phyloP scores from a whole-genome alignment of 2,888 invertebrate genomes.

The Diarsia dahlii region DNA sequence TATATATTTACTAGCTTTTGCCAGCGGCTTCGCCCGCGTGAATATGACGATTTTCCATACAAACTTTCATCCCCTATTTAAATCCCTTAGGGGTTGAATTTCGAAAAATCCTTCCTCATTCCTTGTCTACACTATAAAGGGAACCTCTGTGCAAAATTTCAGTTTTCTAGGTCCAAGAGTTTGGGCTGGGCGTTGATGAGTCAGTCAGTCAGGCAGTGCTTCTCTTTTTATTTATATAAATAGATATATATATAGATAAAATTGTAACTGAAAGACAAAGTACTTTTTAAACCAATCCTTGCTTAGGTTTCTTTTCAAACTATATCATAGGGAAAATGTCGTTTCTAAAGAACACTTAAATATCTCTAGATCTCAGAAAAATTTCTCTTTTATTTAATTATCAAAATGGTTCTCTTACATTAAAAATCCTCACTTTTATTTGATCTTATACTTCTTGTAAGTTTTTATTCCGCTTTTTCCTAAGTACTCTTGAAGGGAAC shows the following conservation, averaged over 20 bases:
- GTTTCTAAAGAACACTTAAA: slow-evolving; percentile 20
- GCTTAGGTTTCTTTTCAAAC: not conserved
- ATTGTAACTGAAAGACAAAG: slow-evolving; percentile 1
- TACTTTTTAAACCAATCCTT: slow-evolving; percentile 1
- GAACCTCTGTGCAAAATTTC: no score
- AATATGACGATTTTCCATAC: no score
- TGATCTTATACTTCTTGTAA: not conserved
- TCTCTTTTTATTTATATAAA: no score
- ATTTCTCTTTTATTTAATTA: not conserved
- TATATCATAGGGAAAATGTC: not conserved
- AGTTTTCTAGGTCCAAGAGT: no score
- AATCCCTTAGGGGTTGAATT: no score
- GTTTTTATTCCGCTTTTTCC: slow-evolving; percentile 1
- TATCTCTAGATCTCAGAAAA: not conserved
- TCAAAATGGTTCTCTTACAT: not conserved
- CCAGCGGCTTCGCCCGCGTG: no score
- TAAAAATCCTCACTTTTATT: not conserved
- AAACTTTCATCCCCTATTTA: no score
- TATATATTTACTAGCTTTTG: not conserved
- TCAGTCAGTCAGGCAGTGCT: no score
- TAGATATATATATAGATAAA: no score
- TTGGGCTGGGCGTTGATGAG: no score
- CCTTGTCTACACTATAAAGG: no score
- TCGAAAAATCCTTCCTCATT: no score
- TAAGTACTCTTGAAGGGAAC: not conserved